Evolutionary conservation across 2,797 vertebrate species (phyloP).

Genomic region (Euphonia xanthogaster): DNA sequence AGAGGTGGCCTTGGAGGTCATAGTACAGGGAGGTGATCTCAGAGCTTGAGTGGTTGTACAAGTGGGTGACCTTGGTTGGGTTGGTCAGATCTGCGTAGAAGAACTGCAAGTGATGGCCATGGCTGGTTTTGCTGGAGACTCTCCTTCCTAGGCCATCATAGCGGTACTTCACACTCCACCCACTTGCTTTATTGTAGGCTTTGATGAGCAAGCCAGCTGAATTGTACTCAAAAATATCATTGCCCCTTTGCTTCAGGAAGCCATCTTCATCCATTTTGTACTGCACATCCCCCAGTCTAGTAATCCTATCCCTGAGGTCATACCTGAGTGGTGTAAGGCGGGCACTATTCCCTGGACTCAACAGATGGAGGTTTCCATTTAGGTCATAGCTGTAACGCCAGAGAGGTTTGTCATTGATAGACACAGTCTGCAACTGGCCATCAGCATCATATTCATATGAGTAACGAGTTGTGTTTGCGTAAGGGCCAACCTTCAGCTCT

Average conservation of each 20-base stretch:
- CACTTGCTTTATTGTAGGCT: slow-evolving; percentile 89
- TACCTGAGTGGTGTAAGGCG: slow-evolving; percentile 94
- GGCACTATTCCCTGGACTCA: slow-evolving; percentile 94
- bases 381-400: slow-evolving; percentile 98
- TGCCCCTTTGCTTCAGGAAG: slow-evolving; percentile 91
- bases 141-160: slow-evolving; percentile 94
- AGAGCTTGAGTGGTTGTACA: slow-evolving; percentile 98
- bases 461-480: slow-evolving; percentile 96
- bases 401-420: slow-evolving; percentile 94
- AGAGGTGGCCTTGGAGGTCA: slow-evolving; percentile 96
- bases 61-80: slow-evolving; percentile 94
- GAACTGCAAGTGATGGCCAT: slow-evolving; percentile 93
- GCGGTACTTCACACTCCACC: slow-evolving; percentile 92
- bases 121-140: slow-evolving; percentile 89
- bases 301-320: slow-evolving; percentile 92
- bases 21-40: slow-evolving; percentile 98
- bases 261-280: slow-evolving; percentile 96
- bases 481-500: slow-evolving; percentile 96
- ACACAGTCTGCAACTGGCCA: slow-evolving; percentile 93
- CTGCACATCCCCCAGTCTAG: slow-evolving; percentile 90
- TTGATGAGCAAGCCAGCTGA: slow-evolving; percentile 90
- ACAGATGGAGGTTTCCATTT: slow-evolving; percentile 94
- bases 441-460: slow-evolving; percentile 95
- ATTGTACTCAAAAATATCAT: slow-evolving; percentile 94
- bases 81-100: slow-evolving; percentile 96